Evolutionary conservation across 30 jellyfish, hydroid and myxozoan genomes (phyloP).

Genomic region (Hydractinia symbiolongicarpus): DNA sequence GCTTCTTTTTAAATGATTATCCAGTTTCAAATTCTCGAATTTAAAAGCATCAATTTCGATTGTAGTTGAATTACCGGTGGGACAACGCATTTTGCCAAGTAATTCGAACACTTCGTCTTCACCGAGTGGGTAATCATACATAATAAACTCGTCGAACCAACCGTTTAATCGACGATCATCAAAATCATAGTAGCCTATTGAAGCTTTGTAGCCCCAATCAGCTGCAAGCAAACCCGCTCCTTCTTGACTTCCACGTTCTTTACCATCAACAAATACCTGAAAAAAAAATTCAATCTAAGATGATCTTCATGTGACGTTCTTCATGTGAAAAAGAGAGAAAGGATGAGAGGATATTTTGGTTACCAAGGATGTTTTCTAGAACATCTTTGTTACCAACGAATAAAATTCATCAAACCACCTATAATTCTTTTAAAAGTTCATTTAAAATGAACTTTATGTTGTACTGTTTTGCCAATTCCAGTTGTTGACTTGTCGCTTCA

Average conservation of each 20-base stretch:
- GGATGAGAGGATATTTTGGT: too few species aligned
- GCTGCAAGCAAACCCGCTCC: slow-evolving; percentile 79
- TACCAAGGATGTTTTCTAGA: too few species aligned
- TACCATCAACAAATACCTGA: slow-evolving; percentile 92
- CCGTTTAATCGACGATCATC: slow-evolving; percentile 85
- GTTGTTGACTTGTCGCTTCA: too few species aligned
- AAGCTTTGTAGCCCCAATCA: slow-evolving; percentile 98
- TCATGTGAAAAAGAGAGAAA: too few species aligned
- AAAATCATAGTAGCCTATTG: slow-evolving; percentile 90
- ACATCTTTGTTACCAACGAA: too few species aligned
- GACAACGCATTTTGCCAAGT: slow-evolving; percentile 83
- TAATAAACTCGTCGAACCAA: slow-evolving; percentile 87
- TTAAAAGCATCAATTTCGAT: slow-evolving; percentile 84
- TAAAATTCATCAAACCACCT: too few species aligned
- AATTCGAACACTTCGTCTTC: slow-evolving; percentile 77
- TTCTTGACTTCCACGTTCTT: slow-evolving; percentile 63
- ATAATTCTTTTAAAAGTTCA: too few species aligned
- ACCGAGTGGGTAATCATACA: slow-evolving; percentile 81
- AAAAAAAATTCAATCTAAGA: too few species aligned
- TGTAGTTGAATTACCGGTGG: slow-evolving; percentile 69
- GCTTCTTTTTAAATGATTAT: slow-evolving; percentile 2
- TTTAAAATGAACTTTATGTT: too few species aligned
- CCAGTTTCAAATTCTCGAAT: slow-evolving; percentile 48
- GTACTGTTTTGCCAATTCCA: too few species aligned
- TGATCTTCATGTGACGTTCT: too few species aligned